These are phyloP conservation scores for Sitobion miscanthi DNA, from an alignment of 1,140 invertebrate species.

Conservation along the genomic window DNA sequence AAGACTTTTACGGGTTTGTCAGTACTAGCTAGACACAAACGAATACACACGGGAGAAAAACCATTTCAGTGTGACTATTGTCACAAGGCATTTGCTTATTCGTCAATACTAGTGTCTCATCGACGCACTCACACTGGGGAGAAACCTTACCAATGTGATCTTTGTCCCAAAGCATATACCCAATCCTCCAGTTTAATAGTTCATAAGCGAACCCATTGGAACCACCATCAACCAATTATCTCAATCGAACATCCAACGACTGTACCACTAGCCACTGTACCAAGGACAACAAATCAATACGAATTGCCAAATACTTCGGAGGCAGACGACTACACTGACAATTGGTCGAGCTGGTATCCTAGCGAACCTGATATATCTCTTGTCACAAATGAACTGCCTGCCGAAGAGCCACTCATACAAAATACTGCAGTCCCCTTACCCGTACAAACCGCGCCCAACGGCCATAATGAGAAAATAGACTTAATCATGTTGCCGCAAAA, in stretches of 20 bases:
- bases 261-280: background rate
- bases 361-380: background rate
- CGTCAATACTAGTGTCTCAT: conserved; percentile 62
- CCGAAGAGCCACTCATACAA: background rate
- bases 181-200: conserved; percentile 57
- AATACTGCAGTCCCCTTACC: background rate
- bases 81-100: conserved; percentile 39
- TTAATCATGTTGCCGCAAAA: background rate
- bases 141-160: conserved; percentile 76
- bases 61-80: conserved; percentile 52
- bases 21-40: conserved; percentile 17
- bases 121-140: conserved; percentile 76
- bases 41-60: conserved; percentile 52
- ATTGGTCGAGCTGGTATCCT: conserved; percentile 31
- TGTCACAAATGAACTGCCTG: background rate
- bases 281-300: background rate
- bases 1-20: conserved; percentile 76
- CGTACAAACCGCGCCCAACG: background rate
- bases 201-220: conserved; percentile 66
- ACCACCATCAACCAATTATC: background rate
- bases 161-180: conserved; percentile 64
- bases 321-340: conserved; percentile 11
- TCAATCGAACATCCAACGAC: background rate
- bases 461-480: background rate
- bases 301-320: background rate